Conservation (phyloP, 2,888 invertebrate genomes). For the Coleophora deauratella region DNA sequence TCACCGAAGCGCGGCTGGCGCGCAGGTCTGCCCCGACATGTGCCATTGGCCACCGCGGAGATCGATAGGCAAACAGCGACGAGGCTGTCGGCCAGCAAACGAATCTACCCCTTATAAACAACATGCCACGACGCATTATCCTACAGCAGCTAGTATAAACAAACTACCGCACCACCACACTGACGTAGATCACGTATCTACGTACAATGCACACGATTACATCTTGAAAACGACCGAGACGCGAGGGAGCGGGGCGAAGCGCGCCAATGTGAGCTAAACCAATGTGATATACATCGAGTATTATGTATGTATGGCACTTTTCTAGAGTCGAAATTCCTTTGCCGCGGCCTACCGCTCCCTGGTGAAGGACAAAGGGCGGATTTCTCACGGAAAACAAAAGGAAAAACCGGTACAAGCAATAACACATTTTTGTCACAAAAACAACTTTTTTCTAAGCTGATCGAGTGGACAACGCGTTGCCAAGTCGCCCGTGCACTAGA, state of each 20-base stretch:
- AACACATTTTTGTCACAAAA: conserved; percentile 44
- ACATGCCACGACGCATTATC: conserved; percentile 49
- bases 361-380: conserved; percentile 66
- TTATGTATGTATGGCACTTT: conserved; percentile 49
- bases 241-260: conserved; percentile 52
- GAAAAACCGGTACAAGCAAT: conserved; percentile 54
- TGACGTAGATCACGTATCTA: conserved; percentile 54
- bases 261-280: conserved; percentile 45
- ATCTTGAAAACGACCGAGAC: conserved; percentile 64
- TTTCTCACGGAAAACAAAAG: conserved; percentile 68
- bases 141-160: conserved; percentile 68
- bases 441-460: conserved; percentile 41
- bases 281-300: conserved; percentile 52
- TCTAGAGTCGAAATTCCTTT: conserved; percentile 70
- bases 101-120: conserved; percentile 53
- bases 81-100: conserved; percentile 69
- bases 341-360: conserved; percentile 58
- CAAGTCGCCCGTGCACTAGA: conserved; percentile 42
- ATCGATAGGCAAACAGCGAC: conserved; percentile 77
- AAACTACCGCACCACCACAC: conserved; percentile 70
- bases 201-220: conserved; percentile 38
- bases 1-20: conserved; percentile 66
- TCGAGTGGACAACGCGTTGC: conserved; percentile 46
- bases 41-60: conserved; percentile 76
- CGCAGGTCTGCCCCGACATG: conserved; percentile 72